A percentile compares a stretch with the other conserved stretches of the same genome.
Conservation (phyloP, 2,113 vertebrate species). For the Seriola quinqueradiata region DNA sequence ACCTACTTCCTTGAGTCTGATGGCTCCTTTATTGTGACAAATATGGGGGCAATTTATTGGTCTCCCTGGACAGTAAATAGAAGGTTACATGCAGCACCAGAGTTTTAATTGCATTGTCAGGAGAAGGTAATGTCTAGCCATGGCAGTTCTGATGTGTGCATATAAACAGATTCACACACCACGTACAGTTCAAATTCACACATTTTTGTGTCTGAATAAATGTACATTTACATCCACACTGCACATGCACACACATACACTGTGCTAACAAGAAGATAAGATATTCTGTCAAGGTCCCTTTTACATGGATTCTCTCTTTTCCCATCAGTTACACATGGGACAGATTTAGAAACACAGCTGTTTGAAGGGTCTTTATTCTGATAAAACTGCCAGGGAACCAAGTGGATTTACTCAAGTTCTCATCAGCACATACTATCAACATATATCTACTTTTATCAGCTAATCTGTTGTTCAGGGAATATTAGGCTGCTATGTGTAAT, state of each 20-base stretch:
- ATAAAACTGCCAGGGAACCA: slow-evolving; percentile 39
- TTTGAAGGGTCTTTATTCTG: slow-evolving; percentile 34
- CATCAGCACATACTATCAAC: slow-evolving; percentile 25
- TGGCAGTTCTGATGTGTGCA: slow-evolving; percentile 60
- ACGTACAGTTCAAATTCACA: slow-evolving; percentile 44
- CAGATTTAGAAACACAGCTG: slow-evolving; percentile 30
- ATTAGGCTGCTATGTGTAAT: slow-evolving; percentile 4
- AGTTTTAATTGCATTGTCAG: slow-evolving; percentile 84
- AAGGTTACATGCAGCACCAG: slow-evolving; percentile 79
- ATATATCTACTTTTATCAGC: slow-evolving; percentile 27
- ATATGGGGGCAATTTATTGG: slow-evolving; percentile 81
- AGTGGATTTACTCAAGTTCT: slow-evolving; percentile 37
- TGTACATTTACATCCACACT: slow-evolving; percentile 13
- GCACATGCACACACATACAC: not conserved
- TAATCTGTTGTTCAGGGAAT: slow-evolving; percentile 13
- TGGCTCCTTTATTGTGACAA: slow-evolving; percentile 82
- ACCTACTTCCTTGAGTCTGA: slow-evolving; percentile 73
- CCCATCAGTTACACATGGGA: slow-evolving; percentile 35
- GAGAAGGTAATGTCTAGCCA: slow-evolving; percentile 70
- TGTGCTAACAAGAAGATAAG: slow-evolving; percentile 51
- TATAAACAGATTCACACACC: slow-evolving; percentile 54
- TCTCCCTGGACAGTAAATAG: slow-evolving; percentile 82
- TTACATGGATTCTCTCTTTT: slow-evolving; percentile 53
- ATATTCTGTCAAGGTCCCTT: slow-evolving; percentile 65
- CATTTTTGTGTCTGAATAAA: slow-evolving; percentile 24